A percentile compares a stretch with the other conserved stretches of the same genome.
These are phyloP conservation scores for Cryptus viduatorius DNA, from an alignment of 2,888 invertebrate species.

Conservation along the genomic window DNA sequence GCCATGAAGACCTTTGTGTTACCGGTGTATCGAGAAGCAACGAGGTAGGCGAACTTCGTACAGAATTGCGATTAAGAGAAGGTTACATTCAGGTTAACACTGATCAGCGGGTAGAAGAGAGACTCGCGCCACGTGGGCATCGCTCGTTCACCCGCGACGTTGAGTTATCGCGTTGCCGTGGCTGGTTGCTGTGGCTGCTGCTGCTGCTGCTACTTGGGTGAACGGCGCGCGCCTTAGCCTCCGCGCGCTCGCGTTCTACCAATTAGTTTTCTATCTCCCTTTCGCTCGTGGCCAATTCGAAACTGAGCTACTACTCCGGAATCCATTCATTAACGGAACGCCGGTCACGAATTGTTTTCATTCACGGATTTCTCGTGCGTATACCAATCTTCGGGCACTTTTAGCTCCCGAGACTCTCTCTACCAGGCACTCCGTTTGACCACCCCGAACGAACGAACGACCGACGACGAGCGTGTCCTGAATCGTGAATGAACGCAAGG, in stretches of 20 bases:
- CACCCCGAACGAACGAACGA: conserved; percentile 37
- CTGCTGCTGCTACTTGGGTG: conserved; percentile 58
- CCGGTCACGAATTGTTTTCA: conserved; percentile 82
- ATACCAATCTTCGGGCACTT: conserved; percentile 57
- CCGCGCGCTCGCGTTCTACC: conserved; percentile 69
- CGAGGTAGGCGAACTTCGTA: not conserved
- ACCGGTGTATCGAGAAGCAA: not conserved
- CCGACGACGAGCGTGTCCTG: conserved; percentile 69
- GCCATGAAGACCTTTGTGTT: not conserved
- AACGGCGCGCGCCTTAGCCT: conserved; percentile 71
- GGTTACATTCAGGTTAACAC: conserved; percentile 44
- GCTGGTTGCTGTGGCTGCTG: conserved; percentile 34
- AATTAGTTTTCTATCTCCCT: conserved; percentile 70
- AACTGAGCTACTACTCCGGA: conserved; percentile 78
- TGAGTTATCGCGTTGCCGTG: conserved; percentile 69
- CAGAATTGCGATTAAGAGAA: conserved; percentile 57
- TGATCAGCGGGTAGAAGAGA: conserved; percentile 36
- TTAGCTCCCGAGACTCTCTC: conserved; percentile 54
- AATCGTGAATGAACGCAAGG: conserved; percentile 72
- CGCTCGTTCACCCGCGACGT: conserved; percentile 69
- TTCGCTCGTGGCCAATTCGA: conserved; percentile 73
- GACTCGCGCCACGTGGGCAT: conserved; percentile 62
- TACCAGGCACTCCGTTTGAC: conserved; percentile 41
- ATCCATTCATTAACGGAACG: conserved; percentile 81
- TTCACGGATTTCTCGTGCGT: conserved; percentile 81